These are phyloP conservation scores for Etia nguti DNA, from an alignment of 2,113 vertebrate species.

Conservation along the genomic window DNA sequence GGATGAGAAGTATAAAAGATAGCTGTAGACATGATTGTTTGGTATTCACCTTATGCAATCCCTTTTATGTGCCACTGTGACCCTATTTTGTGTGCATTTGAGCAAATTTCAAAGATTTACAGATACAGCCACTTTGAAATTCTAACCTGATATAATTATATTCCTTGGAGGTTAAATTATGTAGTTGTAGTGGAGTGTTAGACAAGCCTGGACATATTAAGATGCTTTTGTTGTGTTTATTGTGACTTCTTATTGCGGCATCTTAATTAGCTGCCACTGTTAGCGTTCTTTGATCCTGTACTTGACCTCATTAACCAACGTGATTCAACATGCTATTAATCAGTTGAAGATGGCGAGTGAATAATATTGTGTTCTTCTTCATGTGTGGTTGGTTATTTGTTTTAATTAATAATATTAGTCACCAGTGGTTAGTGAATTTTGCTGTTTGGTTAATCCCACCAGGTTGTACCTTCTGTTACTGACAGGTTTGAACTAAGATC, in stretches of 20 bases:
- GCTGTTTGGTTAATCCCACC: too few relatives aligned
- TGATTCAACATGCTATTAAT: not conserved
- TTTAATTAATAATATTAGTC: not conserved
- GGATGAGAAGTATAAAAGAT: not conserved
- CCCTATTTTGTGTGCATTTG: not conserved
- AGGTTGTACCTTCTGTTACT: not conserved
- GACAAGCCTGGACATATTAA: not conserved
- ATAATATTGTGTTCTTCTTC: not conserved
- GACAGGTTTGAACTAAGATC: not conserved
- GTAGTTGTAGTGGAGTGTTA: not conserved
- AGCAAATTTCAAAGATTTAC: fast-evolving
- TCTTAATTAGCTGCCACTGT: not conserved
- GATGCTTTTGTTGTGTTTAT: not conserved
- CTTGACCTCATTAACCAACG: not conserved
- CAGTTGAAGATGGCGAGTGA: not conserved
- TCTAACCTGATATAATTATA: not conserved
- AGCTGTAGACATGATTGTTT: not conserved
- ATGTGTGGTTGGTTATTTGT: not conserved
- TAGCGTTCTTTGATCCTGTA: not conserved
- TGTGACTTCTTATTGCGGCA: not conserved
- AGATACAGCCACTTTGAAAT: not conserved
- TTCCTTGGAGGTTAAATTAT: not conserved
- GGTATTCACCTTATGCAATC: too few relatives aligned
- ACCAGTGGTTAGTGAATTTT: not conserved
- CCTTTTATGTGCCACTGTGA: not conserved